A percentile compares a stretch with the other conserved stretches of the same genome.
These are phyloP conservation scores for Xestoiulus laeticollis DNA, from an alignment of 2,888 invertebrate genomes.

Conservation along the genomic window DNA sequence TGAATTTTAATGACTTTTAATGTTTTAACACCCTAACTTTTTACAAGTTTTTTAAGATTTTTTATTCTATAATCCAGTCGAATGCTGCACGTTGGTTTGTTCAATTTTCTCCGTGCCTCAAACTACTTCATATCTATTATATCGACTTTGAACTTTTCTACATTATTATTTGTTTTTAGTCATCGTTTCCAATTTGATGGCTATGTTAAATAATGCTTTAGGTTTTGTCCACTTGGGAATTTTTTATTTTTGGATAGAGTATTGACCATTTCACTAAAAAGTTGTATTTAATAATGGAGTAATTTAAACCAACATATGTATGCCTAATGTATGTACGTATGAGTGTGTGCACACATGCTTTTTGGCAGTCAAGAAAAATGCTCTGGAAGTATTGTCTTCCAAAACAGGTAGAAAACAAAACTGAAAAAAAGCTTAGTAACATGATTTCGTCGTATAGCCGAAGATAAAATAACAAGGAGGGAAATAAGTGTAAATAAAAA, in stretches of 20 bases:
- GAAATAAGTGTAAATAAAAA: not conserved
- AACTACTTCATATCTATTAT: no score
- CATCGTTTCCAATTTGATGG: no score
- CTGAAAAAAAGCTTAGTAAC: not conserved
- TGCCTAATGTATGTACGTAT: conserved; percentile 26
- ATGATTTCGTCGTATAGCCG: not conserved
- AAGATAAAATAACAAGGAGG: not conserved
- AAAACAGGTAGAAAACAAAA: not conserved
- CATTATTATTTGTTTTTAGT: no score
- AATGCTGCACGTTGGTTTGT: no score
- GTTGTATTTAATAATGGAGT: conserved; percentile 4
- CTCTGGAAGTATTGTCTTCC: conserved; percentile 20
- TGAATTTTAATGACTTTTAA: no score
- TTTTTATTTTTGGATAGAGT: not conserved
- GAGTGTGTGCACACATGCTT: conserved; percentile 26
- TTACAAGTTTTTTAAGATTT: no score
- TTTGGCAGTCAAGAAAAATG: conserved; percentile 26
- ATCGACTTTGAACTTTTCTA: no score
- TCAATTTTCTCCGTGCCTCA: no score
- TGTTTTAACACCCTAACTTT: no score
- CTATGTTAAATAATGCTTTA: no score
- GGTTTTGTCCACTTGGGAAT: not conserved
- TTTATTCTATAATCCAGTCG: no score
- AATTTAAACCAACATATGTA: not conserved
- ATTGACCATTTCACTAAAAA: not conserved